Percentiles rank a stretch among this genome's conserved stretches.
Conservation (phyloP, 1,140 invertebrate species). For the Geopemphigus sp. region DNA sequence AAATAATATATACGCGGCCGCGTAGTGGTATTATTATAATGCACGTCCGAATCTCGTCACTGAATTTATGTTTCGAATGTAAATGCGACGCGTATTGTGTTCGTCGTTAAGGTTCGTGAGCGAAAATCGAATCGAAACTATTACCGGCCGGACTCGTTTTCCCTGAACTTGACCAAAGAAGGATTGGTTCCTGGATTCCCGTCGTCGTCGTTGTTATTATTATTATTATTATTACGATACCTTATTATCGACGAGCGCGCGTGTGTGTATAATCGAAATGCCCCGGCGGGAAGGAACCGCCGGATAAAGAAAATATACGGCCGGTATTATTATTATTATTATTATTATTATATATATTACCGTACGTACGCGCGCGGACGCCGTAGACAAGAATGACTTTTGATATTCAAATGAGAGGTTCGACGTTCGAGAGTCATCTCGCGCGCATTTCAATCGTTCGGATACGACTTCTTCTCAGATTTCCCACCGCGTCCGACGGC, state of each 20-base stretch:
- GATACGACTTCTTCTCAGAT: slow-evolving; percentile 6
- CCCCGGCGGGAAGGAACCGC: background rate
- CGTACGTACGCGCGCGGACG: background rate
- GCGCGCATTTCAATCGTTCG: slow-evolving; percentile 23
- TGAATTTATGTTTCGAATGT: slow-evolving; percentile 25
- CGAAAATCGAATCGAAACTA: background rate
- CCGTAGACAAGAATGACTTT: slow-evolving; percentile 23
- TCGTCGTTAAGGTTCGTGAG: background rate
- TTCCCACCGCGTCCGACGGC: background rate
- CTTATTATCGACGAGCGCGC: slow-evolving; percentile 9
- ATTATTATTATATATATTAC: background rate
- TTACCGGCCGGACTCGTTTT: background rate
- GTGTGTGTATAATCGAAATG: slow-evolving; percentile 13
- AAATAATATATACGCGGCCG: too few relatives aligned
- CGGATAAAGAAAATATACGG: background rate
- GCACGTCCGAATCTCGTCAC: slow-evolving; percentile 21
- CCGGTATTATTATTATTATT: too few relatives aligned
- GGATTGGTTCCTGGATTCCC: slow-evolving; percentile 38
- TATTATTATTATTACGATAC: background rate
- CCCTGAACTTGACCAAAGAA: slow-evolving; percentile 38
- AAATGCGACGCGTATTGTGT: slow-evolving; percentile 17
- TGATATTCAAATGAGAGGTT: slow-evolving; percentile 30
- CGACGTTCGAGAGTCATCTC: background rate
- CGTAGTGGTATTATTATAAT: slow-evolving; percentile 6
- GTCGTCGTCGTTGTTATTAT: background rate